A percentile compares a stretch with the other conserved stretches of the same genome.
phyloP scores from a whole-genome alignment of 1,140 invertebrate genomes.

The Drosophila subpulchrella region DNA sequence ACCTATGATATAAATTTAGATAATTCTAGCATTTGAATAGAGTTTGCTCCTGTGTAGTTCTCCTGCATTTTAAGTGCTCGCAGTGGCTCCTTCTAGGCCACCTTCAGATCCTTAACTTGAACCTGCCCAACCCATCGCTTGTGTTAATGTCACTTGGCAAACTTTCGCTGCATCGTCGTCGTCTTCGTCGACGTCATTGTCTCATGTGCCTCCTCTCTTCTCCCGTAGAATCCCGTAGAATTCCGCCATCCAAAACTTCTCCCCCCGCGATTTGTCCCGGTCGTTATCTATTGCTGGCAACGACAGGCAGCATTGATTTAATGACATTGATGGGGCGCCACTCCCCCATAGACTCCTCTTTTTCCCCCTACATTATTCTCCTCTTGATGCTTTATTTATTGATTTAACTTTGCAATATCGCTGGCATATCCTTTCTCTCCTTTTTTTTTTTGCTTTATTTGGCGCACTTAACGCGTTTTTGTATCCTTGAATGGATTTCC shows the following conservation, averaged over 20 bases:
- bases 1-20: too few relatives aligned
- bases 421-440: conserved; percentile 54
- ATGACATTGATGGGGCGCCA: conserved; percentile 80
- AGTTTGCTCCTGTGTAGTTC: conserved; percentile 23
- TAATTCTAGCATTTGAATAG: too few relatives aligned
- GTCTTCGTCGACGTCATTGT: conserved; percentile 15
- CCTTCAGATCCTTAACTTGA: conserved; percentile 16
- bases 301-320: conserved; percentile 83
- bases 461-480: conserved; percentile 68
- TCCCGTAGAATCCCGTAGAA: neutral
- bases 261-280: conserved; percentile 36
- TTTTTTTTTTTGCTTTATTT: conserved; percentile 58
- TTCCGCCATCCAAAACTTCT: conserved; percentile 16
- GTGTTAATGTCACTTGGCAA: conserved; percentile 81
- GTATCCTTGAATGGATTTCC: conserved; percentile 69
- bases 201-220: conserved; percentile 22
- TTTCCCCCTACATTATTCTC: conserved; percentile 22
- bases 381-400: conserved; percentile 80
- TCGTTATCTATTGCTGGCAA: conserved; percentile 78
- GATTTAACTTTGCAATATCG: conserved; percentile 82
- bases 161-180: conserved; percentile 61
- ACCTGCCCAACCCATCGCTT: conserved; percentile 31
- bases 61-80: conserved; percentile 40
- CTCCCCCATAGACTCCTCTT: conserved; percentile 16
- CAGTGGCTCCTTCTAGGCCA: conserved; percentile 49